Base-by-base conservation (phyloP, 2,797 vertebrate genomes). In the Nyctalus aviator region DNA sequence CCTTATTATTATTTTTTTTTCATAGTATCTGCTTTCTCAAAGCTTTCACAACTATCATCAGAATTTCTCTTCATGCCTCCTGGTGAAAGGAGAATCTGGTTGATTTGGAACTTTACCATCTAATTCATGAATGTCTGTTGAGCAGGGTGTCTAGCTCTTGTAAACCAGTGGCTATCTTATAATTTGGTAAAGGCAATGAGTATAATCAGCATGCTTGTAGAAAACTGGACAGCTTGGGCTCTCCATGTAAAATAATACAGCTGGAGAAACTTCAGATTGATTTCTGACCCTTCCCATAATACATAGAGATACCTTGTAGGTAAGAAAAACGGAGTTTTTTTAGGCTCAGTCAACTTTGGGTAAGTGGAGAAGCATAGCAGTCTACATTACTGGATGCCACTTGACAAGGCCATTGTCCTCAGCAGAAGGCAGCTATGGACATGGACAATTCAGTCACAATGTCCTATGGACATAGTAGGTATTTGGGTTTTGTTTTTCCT, bases 1-100 rank as follows among this genome's bases (percentile, higher is more conserved):
- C 15, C 30, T 62, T n/a, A 11, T 59, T n/a, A 41, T 41, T n/a
- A n/a, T 44, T 44, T 5, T 30, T 93, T 71, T 72, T 23, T 66
- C 21, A 64, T 23, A 75, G 35, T 27, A 88, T 82, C 55, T 68
- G 21, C 5, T 94, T 84, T 91, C 53, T 91, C n/a, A 14, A 21
- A 30, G 10, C 37, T 88, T 55, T 62, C 48, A 37, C 15, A n/a
- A 37, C n/a, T 32, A 84, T 48, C 6, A 44, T 59, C 20, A 44
- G 68, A 85, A 76, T 81, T n/a, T 72, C 14, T 81, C 46, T 81
- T 37, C 66, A n/a, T 72, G 59, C 23, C 55, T 94, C 15, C 37
- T 1, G 10, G 64, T 78, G 69, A 64, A 25, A 50, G 21, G 53
- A 64, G 32, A 91, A 14, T 86, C 62, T 88, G 30, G 37, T 46